Conservation (phyloP, 2,888 invertebrate genomes). For the Drosophila barbarae region DNA sequence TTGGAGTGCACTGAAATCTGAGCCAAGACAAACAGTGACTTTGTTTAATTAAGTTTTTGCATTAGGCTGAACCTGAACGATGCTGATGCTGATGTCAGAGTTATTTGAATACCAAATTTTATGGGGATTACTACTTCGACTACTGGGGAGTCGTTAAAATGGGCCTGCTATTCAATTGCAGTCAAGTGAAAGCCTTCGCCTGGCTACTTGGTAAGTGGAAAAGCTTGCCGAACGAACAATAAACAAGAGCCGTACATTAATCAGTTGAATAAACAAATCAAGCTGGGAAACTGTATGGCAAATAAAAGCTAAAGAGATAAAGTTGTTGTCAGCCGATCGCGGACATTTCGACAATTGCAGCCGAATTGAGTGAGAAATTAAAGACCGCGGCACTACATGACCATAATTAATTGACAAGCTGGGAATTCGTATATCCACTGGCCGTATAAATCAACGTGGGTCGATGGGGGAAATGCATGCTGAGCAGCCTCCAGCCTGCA, state of each 20-base stretch:
- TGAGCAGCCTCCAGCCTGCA: constrained; percentile 10
- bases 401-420: constrained; percentile 62
- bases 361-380: constrained; percentile 55
- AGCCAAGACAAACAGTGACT: constrained; percentile 21
- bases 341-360: constrained; percentile 36
- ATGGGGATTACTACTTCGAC: not conserved
- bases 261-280: constrained; percentile 58
- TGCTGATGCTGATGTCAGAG: constrained; percentile 13
- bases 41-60: constrained; percentile 29
- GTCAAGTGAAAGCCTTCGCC: constrained; percentile 22
- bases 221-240: constrained; percentile 32
- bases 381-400: constrained; percentile 26
- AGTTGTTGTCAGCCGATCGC: constrained; percentile 31
- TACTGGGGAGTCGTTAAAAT: constrained; percentile 1
- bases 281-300: constrained; percentile 28
- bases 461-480: constrained; percentile 23
- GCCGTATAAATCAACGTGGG: constrained; percentile 49
- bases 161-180: constrained; percentile 15
- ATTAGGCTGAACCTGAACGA: not conserved
- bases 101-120: constrained; percentile 26
- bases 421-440: constrained; percentile 38
- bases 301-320: constrained; percentile 27
- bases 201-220: constrained; percentile 32
- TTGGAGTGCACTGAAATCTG: constrained; percentile 15
- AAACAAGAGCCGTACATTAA: constrained; percentile 50